These are phyloP conservation scores for Hirtodrosophila duncani DNA, from an alignment of 2,888 invertebrate genomes.

Conservation along the genomic window DNA sequence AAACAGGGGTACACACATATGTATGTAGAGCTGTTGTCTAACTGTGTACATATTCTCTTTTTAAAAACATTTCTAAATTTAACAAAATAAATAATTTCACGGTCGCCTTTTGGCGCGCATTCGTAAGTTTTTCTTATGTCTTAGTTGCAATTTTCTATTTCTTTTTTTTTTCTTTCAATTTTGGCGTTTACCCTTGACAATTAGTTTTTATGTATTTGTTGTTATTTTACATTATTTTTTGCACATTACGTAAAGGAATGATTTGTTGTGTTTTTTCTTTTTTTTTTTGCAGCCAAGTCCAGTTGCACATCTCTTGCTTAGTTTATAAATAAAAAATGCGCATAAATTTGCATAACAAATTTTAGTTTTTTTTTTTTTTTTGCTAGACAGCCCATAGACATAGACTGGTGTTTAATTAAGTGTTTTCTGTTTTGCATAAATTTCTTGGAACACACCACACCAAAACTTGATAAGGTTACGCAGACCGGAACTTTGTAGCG, in stretches of 20 bases:
- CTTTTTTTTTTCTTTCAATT: too few relatives aligned
- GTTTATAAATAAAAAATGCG: conserved; percentile 36
- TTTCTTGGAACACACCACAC: conserved; percentile 28
- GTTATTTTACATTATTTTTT: conserved; percentile 26
- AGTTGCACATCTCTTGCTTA: too few relatives aligned
- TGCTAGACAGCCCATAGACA: conserved; percentile 43
- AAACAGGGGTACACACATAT: background rate
- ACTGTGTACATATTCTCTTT: conserved; percentile 17
- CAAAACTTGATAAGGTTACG: conserved; percentile 49
- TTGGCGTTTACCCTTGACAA: too few relatives aligned
- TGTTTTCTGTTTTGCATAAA: conserved; percentile 26
- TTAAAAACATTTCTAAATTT: conserved; percentile 3
- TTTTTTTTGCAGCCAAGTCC: too few relatives aligned
- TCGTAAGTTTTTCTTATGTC: too few relatives aligned
- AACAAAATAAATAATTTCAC: conserved; percentile 16
- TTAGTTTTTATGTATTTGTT: too few relatives aligned
- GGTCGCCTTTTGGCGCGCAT: too few relatives aligned
- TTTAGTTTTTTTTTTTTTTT: conserved; percentile 6
- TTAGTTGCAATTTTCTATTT: too few relatives aligned
- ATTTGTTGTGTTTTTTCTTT: too few relatives aligned
- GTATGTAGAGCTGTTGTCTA: conserved; percentile 19
- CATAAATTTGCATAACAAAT: conserved; percentile 47
- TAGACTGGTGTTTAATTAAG: conserved; percentile 3
- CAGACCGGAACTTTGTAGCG: conserved; percentile 55
- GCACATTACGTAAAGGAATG: conserved; percentile 54